Percentiles rank a stretch among this genome's conserved stretches.
Conservation (phyloP, 1,140 invertebrate genomes). For the Colletes gigas region DNA sequence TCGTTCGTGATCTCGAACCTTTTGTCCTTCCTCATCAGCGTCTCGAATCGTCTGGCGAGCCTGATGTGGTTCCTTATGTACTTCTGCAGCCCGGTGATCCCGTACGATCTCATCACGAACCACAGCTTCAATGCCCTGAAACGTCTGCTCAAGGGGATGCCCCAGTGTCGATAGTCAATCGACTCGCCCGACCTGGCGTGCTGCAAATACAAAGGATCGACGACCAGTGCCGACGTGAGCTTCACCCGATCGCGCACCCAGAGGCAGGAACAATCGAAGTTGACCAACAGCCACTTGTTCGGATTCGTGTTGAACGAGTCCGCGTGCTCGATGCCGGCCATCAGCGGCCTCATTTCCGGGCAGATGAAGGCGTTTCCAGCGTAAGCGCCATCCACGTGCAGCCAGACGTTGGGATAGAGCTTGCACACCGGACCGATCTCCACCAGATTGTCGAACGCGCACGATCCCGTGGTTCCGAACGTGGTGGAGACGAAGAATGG, state of each 20-base stretch:
- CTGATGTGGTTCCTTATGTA: conserved; percentile 94
- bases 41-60: conserved; percentile 93
- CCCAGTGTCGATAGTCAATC: conserved; percentile 95
- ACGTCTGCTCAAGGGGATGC: conserved; percentile 92
- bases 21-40: conserved; percentile 87
- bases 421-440: conserved; percentile 92
- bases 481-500: conserved; percentile 93
- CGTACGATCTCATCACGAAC: conserved; percentile 93
- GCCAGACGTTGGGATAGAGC: conserved; percentile 84
- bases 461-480: conserved; percentile 91
- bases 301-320: conserved; percentile 96
- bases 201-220: conserved; percentile 95
- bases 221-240: conserved; percentile 95
- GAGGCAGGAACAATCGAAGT: conserved; percentile 94
- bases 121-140: conserved; percentile 94
- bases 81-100: conserved; percentile 89
- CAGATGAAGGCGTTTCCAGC: conserved; percentile 93
- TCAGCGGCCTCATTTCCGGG: conserved; percentile 88
- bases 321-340: conserved; percentile 90
- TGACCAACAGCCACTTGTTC: conserved; percentile 95
- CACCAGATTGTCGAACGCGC: conserved; percentile 90
- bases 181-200: conserved; percentile 89
- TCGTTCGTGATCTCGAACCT: conserved; percentile 93
- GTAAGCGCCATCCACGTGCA: conserved; percentile 91
- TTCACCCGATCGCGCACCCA: conserved; percentile 95